These are phyloP conservation scores for Eupithecia dodoneata DNA, from an alignment of 2,888 invertebrate species.

Conservation along the genomic window DNA sequence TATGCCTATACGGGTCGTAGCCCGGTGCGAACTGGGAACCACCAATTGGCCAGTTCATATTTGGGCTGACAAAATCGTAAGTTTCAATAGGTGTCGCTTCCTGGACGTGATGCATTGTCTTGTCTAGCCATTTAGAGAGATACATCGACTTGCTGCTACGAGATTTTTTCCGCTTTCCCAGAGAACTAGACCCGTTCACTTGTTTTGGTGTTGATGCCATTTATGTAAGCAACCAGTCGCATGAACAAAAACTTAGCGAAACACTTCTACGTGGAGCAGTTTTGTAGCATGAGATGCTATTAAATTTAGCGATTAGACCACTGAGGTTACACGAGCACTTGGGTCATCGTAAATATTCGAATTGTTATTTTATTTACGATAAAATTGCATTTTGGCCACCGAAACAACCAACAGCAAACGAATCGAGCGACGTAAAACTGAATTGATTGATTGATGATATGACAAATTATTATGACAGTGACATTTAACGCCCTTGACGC, in stretches of 20 bases:
- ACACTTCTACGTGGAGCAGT: conserved; percentile 5
- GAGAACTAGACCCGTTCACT: conserved; percentile 70
- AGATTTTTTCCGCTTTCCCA: conserved; percentile 81
- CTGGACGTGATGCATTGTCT: conserved; percentile 75
- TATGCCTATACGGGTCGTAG: conserved; percentile 79
- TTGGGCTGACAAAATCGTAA: conserved; percentile 66
- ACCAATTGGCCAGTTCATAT: conserved; percentile 64
- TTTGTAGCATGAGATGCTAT: not conserved
- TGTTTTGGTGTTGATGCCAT: conserved; percentile 80
- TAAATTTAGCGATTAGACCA: not conserved
- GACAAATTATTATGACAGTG: not conserved
- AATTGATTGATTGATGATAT: not conserved
- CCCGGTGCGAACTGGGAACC: conserved; percentile 72
- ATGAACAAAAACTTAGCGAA: conserved; percentile 27
- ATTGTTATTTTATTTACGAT: conserved; percentile 1
- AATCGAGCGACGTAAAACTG: not conserved
- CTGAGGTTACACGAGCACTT: conserved; percentile 10
- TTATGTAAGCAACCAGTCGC: conserved; percentile 49
- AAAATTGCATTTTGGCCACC: conserved; percentile 1
- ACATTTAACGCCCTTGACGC: not conserved
- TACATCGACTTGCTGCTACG: conserved; percentile 73
- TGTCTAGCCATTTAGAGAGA: conserved; percentile 81
- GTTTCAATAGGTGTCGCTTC: conserved; percentile 71
- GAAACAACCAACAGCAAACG: conserved; percentile 2
- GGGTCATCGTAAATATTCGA: not conserved